Base-by-base conservation (phyloP, 2,797 vertebrate genomes). In the Tinamus major region DNA sequence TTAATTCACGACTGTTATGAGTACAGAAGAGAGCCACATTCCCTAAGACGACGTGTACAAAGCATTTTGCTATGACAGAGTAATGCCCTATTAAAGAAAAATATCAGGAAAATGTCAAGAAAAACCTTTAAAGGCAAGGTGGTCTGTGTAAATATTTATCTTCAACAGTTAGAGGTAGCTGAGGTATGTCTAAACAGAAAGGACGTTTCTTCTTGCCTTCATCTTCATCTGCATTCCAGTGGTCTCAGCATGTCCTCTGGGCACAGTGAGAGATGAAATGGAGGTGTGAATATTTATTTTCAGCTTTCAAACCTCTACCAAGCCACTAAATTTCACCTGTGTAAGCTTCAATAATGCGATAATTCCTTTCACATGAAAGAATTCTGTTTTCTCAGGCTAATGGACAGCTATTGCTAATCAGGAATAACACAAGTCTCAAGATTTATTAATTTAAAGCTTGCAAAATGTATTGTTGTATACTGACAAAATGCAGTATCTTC, bases 401-500 rank as follows among this genome's bases (percentile, higher is more conserved):
- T 0, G 0, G 31, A 53, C 65, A 18, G 29, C 31, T 74, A 4
- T 44, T 33, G 23, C 16, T 24, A n/a, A 71, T 27, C 3, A 48
- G 10, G 9, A 61, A n/a, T n/a, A 81, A 53, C 4, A 67, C 21
- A 61, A 49, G 13, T 4, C 39, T n/a, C 44, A 44, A 53, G 14
- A 51, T 46, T 35, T 24, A 18, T 37, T 68, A 58, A 58, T 26
- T 77, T 39, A 56, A 71, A 56, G 10, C 8, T 58, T 62, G 27
- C 39, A 72, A 53, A 13, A 13, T 31, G 16, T 62, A 21, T 13
- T 63, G 20, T 17, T 17, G 31, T 33, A 27, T 19, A 1, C 14
- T 39, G 11, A 21, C 24, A 53, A 63, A 23, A 44, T 7, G 33
- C 49, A 48, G 46, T 48, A 48, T 23, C 46, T 48, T 48, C 46